phyloP scores from a whole-genome alignment of 2,113 vertebrate species.

The Leucoraja erinaceus region DNA sequence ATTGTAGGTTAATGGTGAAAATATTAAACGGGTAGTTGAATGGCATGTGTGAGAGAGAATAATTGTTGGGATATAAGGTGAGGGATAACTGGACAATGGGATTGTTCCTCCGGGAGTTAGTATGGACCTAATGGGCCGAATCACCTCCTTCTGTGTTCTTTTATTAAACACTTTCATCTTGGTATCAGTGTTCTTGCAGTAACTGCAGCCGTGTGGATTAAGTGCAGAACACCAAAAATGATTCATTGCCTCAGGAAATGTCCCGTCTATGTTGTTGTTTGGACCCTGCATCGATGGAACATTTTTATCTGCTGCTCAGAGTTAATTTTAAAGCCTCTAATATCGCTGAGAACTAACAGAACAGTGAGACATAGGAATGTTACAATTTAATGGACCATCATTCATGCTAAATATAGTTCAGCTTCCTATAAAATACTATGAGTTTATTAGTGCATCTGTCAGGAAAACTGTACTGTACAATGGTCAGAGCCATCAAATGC shows the following conservation, averaged over 20 bases:
- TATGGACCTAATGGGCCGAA: too few relatives aligned
- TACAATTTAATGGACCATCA: neutral
- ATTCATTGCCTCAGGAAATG: neutral
- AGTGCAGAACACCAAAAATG: neutral
- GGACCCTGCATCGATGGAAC: neutral
- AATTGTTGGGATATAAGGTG: too few relatives aligned
- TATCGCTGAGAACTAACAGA: neutral
- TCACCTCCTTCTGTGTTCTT: too few relatives aligned
- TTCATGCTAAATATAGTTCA: slow-evolving; percentile 19
- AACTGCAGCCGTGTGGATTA: neutral
- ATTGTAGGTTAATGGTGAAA: neutral
- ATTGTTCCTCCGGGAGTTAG: too few relatives aligned
- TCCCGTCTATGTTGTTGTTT: neutral
- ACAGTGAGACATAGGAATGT: neutral
- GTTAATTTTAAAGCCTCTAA: neutral
- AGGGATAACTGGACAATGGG: too few relatives aligned
- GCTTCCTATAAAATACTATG: neutral
- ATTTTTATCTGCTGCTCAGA: neutral
- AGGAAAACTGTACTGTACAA: neutral
- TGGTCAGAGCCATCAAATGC: neutral
- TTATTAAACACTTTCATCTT: neutral
- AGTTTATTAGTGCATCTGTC: neutral
- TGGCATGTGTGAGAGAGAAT: too few relatives aligned
- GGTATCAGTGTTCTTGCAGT: neutral
- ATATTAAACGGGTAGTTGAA: neutral